phyloP scores from a whole-genome alignment of 2,797 vertebrate species.

The Valencia hispanica region DNA sequence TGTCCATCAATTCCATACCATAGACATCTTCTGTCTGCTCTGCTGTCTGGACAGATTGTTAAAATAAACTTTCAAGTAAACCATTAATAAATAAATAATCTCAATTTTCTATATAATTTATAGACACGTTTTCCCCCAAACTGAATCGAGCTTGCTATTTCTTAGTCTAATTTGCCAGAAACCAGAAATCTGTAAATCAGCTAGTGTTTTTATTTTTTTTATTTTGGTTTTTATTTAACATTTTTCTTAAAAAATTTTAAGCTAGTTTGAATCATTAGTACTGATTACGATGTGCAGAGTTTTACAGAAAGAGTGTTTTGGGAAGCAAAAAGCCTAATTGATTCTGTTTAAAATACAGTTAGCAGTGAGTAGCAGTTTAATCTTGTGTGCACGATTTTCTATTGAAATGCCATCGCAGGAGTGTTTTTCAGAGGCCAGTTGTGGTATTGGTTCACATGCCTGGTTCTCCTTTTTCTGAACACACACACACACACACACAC shows the following conservation, averaged over 20 bases:
- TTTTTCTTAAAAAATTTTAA: slow-evolving; percentile 6
- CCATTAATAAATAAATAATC: neutral
- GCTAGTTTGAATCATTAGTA: neutral
- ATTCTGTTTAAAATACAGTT: slow-evolving; percentile 44
- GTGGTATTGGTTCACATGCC: slow-evolving; percentile 69
- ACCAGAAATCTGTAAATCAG: neutral
- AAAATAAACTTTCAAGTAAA: neutral
- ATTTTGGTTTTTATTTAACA: neutral
- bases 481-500: slow-evolving; percentile 73
- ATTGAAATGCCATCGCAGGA: slow-evolving; percentile 54
- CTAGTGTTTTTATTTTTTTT: neutral
- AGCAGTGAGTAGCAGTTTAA: slow-evolving; percentile 49
- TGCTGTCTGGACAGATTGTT: no score
- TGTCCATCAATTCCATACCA: no score
- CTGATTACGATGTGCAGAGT: slow-evolving; percentile 12
- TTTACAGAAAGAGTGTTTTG: slow-evolving; percentile 43
- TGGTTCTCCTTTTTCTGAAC: slow-evolving; percentile 57
- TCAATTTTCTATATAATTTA: neutral
- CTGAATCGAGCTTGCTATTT: neutral
- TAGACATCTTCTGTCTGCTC: no score
- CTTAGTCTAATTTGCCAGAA: neutral
- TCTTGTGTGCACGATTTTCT: slow-evolving; percentile 37
- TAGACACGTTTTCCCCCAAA: neutral
- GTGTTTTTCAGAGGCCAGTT: slow-evolving; percentile 63
- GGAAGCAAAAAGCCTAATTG: slow-evolving; percentile 40